Evolutionary conservation across 2,797 vertebrate species (phyloP), one percentile per base, ranked within the genome.

Genomic region (Enteromius paludinosus): DNA sequence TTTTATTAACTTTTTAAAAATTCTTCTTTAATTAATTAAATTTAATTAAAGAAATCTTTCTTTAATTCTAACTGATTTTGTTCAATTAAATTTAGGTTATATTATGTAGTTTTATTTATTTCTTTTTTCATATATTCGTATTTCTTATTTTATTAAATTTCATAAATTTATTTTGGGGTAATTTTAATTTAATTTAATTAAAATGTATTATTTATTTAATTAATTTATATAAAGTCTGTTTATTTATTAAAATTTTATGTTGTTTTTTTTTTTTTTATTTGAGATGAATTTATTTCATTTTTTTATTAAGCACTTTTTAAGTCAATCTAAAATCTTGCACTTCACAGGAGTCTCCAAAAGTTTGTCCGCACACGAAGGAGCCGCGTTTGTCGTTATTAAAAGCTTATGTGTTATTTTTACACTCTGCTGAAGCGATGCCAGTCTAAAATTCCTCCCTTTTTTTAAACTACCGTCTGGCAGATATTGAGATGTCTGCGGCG

Each of bases 301-400:
- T 1, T 41, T 68, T 43, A 41, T 2, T n/a, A 66, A 69, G 3
- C 23, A 4, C 17, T 30, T 20, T 15, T 70, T 70, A 10, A 8
- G 8, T 70, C 41, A 33, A 15, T 6, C 28, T 35, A 6, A 38
- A 38, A 38, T 41, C 65, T 41, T 23, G 18, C 10, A 41, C 65
- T 38, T 41, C n/a, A 45, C 3, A 7, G 41, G 18, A n/a, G 33
- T 25, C 11, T 59, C 15, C 7, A 20, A 18, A 41, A 3, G 9
- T 62, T 62, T 2, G 15, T 18, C 56, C 15, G 2, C 54, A 47
- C 45, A 56, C 52, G 12, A 25, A 74, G n/a, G 5, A 59, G 54
- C 45, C 56, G 54, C 11, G 25, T 41, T 30, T 59, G 10, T 59
- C 52, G 3, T n/a, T 30, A 64, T 56, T 82, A 66, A 66, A 75